Base-by-base conservation (phyloP, 2,888 invertebrate genomes). In the Protonemura montana region DNA sequence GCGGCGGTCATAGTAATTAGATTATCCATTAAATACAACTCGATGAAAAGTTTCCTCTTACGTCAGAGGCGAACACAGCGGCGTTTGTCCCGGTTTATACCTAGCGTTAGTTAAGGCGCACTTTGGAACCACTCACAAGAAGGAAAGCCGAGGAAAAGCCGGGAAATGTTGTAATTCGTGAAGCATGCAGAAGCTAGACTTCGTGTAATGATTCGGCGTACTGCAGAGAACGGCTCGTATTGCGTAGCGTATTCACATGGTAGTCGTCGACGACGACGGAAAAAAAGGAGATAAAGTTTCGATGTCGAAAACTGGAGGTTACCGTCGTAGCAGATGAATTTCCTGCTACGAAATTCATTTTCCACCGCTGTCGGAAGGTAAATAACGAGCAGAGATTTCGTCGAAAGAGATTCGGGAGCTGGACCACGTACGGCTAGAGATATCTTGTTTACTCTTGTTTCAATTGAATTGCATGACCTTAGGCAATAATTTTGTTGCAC, bases 401-500 rank as follows among this genome's bases (percentile, higher is more conserved):
- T 3, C 35, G n/a, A 35, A 35, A 35, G 35, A 35, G 35, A 35
- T 35, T 10, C 35, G 10, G n/a, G n/a, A 1, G 59, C 21, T 7
- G 59, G 59, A 59, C 59, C 59, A 59, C 59, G 21, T 21, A 59
- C n/a, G 59, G 6, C 59, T 59, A 59, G 59, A 59, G 59, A 21
- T 35, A 35, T 35, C 10, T 10, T 35, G 35, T 35, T 35, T 35
- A 35, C 35, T 35, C 35, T 35, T 35, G 35, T 35, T 35, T 35
- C 5, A 35, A 35, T 59, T 59, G 59, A 59, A 59, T 59, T 13
- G 59, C 59, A 59, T 59, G 59, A 59, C 59, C 59, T 59, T 59
- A 59, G 59, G 59, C 59, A 59, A 59, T 59, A 59, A 59, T 21
- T 59, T 59, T 59, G 59, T 59, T 59, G 59, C 59, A 59, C 59